phyloP scores from a whole-genome alignment of 2,888 invertebrate genomes.

The Spialia ferax region DNA sequence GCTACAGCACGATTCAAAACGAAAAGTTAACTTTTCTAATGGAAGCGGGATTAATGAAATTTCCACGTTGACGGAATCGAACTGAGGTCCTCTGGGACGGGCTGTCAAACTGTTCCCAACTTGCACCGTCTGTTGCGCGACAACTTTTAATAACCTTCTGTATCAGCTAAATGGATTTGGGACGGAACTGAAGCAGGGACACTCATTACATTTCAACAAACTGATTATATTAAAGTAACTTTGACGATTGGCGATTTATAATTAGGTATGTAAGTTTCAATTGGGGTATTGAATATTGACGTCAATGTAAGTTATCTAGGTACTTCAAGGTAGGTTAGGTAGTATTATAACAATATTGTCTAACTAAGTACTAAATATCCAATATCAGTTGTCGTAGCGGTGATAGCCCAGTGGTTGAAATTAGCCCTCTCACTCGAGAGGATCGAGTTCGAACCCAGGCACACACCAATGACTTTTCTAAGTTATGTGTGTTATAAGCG shows the following conservation, averaged over 20 bases:
- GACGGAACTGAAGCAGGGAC: conserved; percentile 47
- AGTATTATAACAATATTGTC: too few relatives aligned
- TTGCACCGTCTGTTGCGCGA: conserved; percentile 71
- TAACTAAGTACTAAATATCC: too few relatives aligned
- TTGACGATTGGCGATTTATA: conserved; percentile 34
- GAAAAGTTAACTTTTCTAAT: conserved; percentile 32
- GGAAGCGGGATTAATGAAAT: conserved; percentile 72
- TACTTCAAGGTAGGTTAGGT: too few relatives aligned
- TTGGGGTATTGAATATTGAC: not conserved
- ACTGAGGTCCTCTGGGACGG: conserved; percentile 66
- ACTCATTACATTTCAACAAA: conserved; percentile 59
- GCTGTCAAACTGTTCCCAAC: conserved; percentile 77
- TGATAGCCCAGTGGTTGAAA: too few relatives aligned
- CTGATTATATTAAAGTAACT: conserved; percentile 12
- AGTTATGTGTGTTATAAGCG: too few relatives aligned
- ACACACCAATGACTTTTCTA: too few relatives aligned
- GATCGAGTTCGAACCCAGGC: too few relatives aligned
- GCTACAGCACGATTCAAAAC: conserved; percentile 9
- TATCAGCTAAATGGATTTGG: conserved; percentile 79
- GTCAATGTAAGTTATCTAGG: too few relatives aligned
- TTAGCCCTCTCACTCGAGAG: too few relatives aligned
- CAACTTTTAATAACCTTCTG: conserved; percentile 84
- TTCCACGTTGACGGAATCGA: conserved; percentile 77
- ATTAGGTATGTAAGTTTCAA: not conserved
- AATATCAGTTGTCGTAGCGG: too few relatives aligned